These are phyloP conservation scores for Pseudomyrmex pallidus DNA, from an alignment of 1,140 invertebrate species.

Conservation along the genomic window DNA sequence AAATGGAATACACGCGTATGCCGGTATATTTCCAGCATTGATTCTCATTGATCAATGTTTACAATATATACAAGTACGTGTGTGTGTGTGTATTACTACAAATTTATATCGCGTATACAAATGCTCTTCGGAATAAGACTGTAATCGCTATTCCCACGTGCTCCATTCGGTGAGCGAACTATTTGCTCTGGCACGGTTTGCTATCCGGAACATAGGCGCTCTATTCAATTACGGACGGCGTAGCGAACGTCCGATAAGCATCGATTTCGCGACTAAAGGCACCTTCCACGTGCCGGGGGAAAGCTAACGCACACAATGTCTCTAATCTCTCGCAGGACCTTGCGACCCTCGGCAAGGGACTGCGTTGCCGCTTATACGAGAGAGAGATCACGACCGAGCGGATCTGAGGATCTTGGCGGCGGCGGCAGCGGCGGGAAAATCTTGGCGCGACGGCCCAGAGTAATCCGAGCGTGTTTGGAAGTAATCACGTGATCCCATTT, in stretches of 20 bases:
- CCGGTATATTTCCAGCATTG: conserved; percentile 3
- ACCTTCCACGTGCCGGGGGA: conserved; percentile 34
- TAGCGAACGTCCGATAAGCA: conserved; percentile 54
- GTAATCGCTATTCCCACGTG: conserved; percentile 34
- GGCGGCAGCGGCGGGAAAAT: conserved; percentile 2
- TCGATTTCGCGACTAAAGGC: conserved; percentile 44
- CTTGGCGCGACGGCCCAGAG: conserved; percentile 20
- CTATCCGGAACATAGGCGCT: conserved; percentile 50
- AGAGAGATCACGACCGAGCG: conserved; percentile 36
- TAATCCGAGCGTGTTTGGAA: conserved; percentile 52
- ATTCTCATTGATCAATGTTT: background rate
- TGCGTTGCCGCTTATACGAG: background rate
- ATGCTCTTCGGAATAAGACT: conserved; percentile 42
- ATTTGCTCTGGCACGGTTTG: conserved; percentile 37
- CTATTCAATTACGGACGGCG: conserved; percentile 50
- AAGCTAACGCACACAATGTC: conserved; percentile 51
- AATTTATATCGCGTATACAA: conserved; percentile 30
- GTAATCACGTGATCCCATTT: conserved; percentile 52
- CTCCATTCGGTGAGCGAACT: conserved; percentile 35
- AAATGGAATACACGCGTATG: background rate
- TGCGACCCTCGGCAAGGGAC: conserved; percentile 27
- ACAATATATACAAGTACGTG: background rate
- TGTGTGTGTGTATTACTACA: background rate
- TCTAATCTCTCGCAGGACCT: conserved; percentile 44
- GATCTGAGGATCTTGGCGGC: background rate